Evolutionary conservation across 2,888 invertebrate genomes (phyloP).

Genomic region (Athalia rosae): DNA sequence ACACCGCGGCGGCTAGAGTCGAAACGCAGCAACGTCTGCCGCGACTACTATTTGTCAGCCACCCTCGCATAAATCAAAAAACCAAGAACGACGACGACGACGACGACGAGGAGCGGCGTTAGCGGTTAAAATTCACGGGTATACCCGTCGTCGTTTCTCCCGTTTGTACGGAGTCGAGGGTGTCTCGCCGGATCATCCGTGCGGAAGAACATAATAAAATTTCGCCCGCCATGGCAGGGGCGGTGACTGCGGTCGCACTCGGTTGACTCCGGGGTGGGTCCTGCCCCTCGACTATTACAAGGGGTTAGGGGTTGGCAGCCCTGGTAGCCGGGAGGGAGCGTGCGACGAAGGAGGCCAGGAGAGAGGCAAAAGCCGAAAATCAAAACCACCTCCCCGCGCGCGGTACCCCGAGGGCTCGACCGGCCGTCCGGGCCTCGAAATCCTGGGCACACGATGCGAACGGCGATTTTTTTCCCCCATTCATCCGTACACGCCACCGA

Average conservation of each 20-base stretch:
- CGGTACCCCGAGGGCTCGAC: constrained; percentile 5
- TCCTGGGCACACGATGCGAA: constrained; percentile 18
- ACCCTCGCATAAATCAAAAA: constrained; percentile 46
- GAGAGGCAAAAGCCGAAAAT: neutral
- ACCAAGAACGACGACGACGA: neutral
- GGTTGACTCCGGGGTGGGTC: constrained; percentile 55
- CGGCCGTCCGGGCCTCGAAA: constrained; percentile 6
- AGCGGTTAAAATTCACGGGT: neutral
- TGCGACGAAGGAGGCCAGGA: constrained; percentile 58
- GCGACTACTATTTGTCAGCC: constrained; percentile 38
- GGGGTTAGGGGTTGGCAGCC: constrained; percentile 45
- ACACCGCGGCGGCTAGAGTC: constrained; percentile 20
- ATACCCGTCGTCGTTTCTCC: constrained; percentile 14
- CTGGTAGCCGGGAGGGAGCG: constrained; percentile 55
- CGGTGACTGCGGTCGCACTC: constrained; percentile 69
- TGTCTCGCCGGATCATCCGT: constrained; percentile 58
- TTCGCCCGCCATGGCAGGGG: constrained; percentile 71
- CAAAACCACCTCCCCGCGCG: neutral
- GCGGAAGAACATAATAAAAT: constrained; percentile 72
- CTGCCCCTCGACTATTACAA: constrained; percentile 67
- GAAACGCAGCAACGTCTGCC: constrained; percentile 30
- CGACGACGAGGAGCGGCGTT: too few species aligned
- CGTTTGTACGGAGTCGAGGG: constrained; percentile 11
- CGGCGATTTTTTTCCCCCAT: neutral
- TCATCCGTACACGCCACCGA: neutral